phyloP scores from a whole-genome alignment of 2,888 invertebrate genomes.

The Drosophila conformis region DNA sequence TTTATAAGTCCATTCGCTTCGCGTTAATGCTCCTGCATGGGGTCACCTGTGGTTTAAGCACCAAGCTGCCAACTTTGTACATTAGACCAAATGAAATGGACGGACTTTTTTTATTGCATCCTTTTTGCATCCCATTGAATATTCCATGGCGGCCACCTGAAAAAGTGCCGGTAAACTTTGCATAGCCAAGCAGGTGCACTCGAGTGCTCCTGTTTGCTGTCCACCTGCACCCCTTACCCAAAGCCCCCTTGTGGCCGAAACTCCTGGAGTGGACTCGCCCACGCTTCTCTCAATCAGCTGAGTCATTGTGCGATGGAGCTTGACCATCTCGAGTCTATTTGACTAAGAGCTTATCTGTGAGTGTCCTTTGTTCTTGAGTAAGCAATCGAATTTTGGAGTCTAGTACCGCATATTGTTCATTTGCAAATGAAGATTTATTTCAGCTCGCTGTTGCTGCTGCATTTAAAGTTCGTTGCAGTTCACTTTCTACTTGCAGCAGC shows the following conservation, averaged over 20 bases:
- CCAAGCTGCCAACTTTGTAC: constrained; percentile 53
- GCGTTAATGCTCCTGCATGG: constrained; percentile 33
- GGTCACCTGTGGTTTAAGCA: constrained; percentile 52
- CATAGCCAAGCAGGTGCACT: constrained; percentile 72
- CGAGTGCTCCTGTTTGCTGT: constrained; percentile 22
- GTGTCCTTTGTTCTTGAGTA: constrained; percentile 24
- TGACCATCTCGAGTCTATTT: neutral
- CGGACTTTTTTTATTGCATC: constrained; percentile 26
- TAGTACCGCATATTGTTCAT: constrained; percentile 17
- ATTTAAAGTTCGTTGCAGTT: constrained; percentile 46
- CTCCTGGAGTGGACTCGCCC: constrained; percentile 16
- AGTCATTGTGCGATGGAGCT: constrained; percentile 35
- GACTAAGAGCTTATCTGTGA: neutral
- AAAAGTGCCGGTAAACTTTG: constrained; percentile 63
- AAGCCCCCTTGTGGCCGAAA: neutral
- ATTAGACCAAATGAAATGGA: constrained; percentile 60
- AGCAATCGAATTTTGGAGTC: constrained; percentile 20
- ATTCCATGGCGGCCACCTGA: constrained; percentile 59
- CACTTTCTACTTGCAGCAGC: constrained; percentile 55
- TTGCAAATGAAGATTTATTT: constrained; percentile 19
- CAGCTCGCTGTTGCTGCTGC: constrained; percentile 33
- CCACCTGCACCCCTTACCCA: neutral
- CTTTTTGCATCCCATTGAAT: constrained; percentile 52
- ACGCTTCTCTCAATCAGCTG: constrained; percentile 44
- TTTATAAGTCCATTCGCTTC: constrained; percentile 54